These are phyloP conservation scores for Bradynema listronoti DNA, from an alignment of 1,140 invertebrate species.

Conservation along the genomic window DNA sequence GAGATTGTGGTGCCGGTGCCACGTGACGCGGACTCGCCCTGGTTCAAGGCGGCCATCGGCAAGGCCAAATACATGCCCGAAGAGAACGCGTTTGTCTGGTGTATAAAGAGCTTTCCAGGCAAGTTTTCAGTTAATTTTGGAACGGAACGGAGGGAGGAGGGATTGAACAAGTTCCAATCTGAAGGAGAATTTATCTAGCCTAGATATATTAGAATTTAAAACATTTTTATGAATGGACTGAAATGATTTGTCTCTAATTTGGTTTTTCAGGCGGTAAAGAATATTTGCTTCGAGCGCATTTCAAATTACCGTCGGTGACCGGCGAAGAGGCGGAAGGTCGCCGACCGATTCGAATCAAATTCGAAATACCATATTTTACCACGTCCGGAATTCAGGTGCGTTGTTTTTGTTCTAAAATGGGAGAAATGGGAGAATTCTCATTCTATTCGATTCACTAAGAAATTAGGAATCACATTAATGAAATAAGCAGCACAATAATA, in stretches of 20 bases:
- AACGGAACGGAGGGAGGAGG: not conserved
- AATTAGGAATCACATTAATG: not conserved
- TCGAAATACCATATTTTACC: slow-evolving; percentile 99
- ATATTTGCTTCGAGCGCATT: slow-evolving; percentile 96
- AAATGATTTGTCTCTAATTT: slow-evolving; percentile 10
- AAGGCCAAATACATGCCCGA: slow-evolving; percentile 75
- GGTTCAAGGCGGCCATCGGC: slow-evolving; percentile 96
- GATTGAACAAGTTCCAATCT: not conserved
- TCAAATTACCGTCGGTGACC: slow-evolving; percentile 92
- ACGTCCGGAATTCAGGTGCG: slow-evolving; percentile 92
- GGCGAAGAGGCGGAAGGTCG: slow-evolving; percentile 91
- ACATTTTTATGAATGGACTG: not conserved
- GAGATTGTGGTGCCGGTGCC: slow-evolving; percentile 98
- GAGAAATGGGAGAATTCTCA: too few species aligned
- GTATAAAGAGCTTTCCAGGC: slow-evolving; percentile 91
- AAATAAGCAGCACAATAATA: not conserved
- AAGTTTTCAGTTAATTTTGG: not conserved
- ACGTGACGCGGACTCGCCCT: slow-evolving; percentile 92
- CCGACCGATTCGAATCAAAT: slow-evolving; percentile 96
- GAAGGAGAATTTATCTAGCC: slow-evolving; percentile 1
- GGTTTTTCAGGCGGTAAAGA: slow-evolving; percentile 71
- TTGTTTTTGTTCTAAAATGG: slow-evolving; percentile 11
- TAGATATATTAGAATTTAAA: slow-evolving; percentile 8
- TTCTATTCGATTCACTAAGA: too few species aligned
- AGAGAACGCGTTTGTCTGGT: slow-evolving; percentile 95